Conservation (phyloP, 1,140 invertebrate genomes). For the Sipha flava region DNA sequence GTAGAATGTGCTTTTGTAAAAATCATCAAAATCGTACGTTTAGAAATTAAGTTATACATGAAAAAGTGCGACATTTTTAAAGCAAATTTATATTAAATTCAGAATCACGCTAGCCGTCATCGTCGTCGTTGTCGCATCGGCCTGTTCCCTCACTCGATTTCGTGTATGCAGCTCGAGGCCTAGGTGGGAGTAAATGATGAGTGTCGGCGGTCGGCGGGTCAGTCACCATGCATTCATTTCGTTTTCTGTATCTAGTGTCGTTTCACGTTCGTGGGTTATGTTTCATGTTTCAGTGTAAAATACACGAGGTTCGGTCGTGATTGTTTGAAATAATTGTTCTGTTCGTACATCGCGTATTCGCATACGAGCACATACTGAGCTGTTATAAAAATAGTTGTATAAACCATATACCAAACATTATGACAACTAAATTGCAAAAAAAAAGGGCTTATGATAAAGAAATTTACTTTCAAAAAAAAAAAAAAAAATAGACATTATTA, state of each 20-base stretch:
- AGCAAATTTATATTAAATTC: too few species aligned
- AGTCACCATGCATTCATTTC: neutral
- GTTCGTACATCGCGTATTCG: too few species aligned
- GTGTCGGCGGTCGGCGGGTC: neutral
- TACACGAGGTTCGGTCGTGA: too few species aligned
- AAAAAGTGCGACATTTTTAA: too few species aligned
- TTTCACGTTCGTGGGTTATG: too few species aligned
- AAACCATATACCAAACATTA: neutral
- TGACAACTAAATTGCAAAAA: neutral
- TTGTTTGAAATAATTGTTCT: too few species aligned
- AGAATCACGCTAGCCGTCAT: too few species aligned
- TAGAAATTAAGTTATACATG: neutral
- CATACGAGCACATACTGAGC: neutral
- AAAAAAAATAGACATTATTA: neutral
- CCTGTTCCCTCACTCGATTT: too few species aligned
- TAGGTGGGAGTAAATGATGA: neutral
- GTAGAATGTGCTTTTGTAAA: too few species aligned
- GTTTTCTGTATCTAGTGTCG: neutral
- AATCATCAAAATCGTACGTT: too few species aligned
- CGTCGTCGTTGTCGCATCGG: neutral
- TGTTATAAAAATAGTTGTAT: neutral
- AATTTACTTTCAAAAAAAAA: neutral
- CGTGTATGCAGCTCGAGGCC: neutral
- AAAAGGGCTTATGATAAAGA: neutral
- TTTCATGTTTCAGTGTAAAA: too few species aligned